phyloP scores from a whole-genome alignment of 2,797 vertebrate genomes.

The Gallinago solitaria region DNA sequence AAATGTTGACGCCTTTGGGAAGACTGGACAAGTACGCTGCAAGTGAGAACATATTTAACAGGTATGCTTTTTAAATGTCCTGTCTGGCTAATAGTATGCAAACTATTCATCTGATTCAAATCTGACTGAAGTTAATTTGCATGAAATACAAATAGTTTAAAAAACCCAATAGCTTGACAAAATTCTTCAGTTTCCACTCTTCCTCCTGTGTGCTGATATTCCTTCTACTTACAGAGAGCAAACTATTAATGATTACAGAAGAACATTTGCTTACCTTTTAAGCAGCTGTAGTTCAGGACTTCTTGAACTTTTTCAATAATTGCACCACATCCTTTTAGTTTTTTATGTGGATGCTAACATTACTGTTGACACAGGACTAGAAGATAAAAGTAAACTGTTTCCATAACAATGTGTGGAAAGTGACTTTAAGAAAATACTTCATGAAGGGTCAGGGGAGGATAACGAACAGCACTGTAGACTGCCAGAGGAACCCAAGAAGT shows the following conservation, averaged over 20 bases:
- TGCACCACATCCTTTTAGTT: neutral
- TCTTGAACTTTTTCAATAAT: neutral
- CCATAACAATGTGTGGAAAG: neutral
- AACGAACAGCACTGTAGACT: neutral
- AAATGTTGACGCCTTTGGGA: constrained; percentile 91
- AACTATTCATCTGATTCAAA: neutral
- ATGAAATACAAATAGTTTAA: neutral
- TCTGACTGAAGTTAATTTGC: neutral
- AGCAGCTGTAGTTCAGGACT: neutral
- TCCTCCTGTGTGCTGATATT: neutral
- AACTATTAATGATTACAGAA: neutral
- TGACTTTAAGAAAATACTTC: neutral
- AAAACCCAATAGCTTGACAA: neutral
- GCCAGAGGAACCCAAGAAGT: neutral
- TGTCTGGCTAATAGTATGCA: neutral
- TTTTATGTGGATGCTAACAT: neutral
- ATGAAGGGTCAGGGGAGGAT: neutral
- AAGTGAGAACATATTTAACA: constrained; percentile 92
- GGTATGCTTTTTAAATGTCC: constrained; percentile 71
- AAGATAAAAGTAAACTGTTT: neutral
- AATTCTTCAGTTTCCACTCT: neutral
- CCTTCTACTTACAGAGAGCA: neutral
- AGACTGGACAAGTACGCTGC: constrained; percentile 91
- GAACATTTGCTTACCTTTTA: neutral
- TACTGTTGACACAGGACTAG: neutral